Base-by-base conservation (phyloP, 2,797 vertebrate genomes). In the Acanthurus leucopareius region DNA sequence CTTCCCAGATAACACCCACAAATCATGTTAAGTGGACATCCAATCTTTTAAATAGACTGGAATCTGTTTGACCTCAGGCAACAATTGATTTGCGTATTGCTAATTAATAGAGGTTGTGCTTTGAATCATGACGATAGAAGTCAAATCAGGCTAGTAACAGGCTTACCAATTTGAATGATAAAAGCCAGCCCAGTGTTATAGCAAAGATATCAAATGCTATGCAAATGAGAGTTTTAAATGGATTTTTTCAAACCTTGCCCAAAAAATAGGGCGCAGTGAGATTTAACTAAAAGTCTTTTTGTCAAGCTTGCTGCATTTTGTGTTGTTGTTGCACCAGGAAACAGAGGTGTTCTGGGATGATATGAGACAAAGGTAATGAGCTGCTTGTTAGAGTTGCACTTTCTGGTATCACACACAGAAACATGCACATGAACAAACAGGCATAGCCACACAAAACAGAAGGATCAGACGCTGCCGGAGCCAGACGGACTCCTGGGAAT, bases 91-190 rank as follows among this genome's bases (percentile, higher is more conserved):
- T 82, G 82, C 20, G 56, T 86, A 73, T 88, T 60, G 71, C 75
- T 89, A 92, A 91, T 93, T 87, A 90, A 93, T 91, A 83, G 81
- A 77, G 56, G 74, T 65, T 76, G 82, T 35, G 84, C 83, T 83
- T 69, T 66, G 76, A 83, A 78, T 87, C 60, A 17, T 8, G 77
- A 52, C 10, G 19, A 58, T 40, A 61, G 71, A 48, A 40, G 51
- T 51, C 59, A 45, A 83, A 75, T 78, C 63, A 8, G 70, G 32
- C 63, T 0, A 0, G 42, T 44, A n/a, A 49, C 38, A 25, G 66
- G 32, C 13, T 7, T 10, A 38, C 7, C n/a, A 53, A 19, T 78
- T 61, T 61, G 32, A 61, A 53, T 2, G 42, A 74, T 77, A 52
- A 80, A 76, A 74, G 52, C 9, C 28, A 8, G 54, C 28, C 17